A percentile compares a stretch with the other conserved stretches of the same genome.
These are phyloP conservation scores for Epirrhoe tristata DNA, from an alignment of 2,888 invertebrate genomes.

Conservation along the genomic window DNA sequence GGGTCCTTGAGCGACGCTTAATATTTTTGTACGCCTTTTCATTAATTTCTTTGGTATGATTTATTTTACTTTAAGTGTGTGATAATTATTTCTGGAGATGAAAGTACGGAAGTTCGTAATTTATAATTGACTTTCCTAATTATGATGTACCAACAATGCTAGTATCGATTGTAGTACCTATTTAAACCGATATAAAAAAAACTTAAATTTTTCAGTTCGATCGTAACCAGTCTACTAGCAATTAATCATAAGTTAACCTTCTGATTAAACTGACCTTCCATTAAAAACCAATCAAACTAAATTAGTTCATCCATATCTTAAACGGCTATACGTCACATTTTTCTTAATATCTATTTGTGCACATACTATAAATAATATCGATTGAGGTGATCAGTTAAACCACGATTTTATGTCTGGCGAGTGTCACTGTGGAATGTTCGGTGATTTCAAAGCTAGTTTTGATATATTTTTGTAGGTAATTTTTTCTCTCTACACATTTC, in stretches of 20 bases:
- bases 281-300: conserved; percentile 53
- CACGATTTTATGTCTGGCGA: conserved; percentile 40
- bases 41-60: too few relatives aligned
- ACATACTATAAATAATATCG: conserved; percentile 53
- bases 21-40: background rate
- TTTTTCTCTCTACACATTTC: too few relatives aligned
- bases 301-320: conserved; percentile 36
- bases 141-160: too few relatives aligned
- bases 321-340: conserved; percentile 24
- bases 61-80: too few relatives aligned
- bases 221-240: background rate
- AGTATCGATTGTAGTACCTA: too few relatives aligned
- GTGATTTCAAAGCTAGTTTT: conserved; percentile 15
- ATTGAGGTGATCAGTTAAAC: conserved; percentile 18
- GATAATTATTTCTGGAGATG: too few relatives aligned
- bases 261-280: conserved; percentile 36
- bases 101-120: too few relatives aligned
- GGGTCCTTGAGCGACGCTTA: conserved; percentile 8
- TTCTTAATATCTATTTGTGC: conserved; percentile 36
- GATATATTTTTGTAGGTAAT: background rate
- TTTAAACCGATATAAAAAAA: too few relatives aligned
- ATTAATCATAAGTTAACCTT: conserved; percentile 32
- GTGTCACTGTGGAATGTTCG: conserved; percentile 40
- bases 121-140: too few relatives aligned
- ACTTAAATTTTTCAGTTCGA: background rate